Percentiles rank a stretch among this genome's conserved stretches.
phyloP scores from a whole-genome alignment of 2,797 vertebrate genomes.

The Microcaecilia unicolor region DNA sequence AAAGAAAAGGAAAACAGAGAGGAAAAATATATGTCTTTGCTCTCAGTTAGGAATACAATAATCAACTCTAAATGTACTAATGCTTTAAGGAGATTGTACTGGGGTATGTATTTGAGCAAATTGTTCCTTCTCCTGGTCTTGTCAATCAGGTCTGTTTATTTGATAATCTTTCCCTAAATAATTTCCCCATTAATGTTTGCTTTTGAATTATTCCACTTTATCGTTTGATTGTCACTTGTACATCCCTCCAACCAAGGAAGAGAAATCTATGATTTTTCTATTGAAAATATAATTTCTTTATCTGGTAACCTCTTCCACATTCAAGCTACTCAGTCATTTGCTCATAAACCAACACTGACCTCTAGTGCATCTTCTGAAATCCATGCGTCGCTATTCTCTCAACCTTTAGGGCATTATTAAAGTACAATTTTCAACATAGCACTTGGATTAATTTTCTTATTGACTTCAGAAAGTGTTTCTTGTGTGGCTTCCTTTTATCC shows the following conservation, averaged over 20 bases:
- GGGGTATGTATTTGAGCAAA: no score
- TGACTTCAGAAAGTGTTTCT: constrained; percentile 41
- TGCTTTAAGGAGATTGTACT: no score
- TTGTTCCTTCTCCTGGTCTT: background rate
- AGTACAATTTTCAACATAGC: constrained; percentile 36
- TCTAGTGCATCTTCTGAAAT: constrained; percentile 77
- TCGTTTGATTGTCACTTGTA: background rate
- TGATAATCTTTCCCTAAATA: constrained; percentile 5
- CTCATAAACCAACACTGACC: constrained; percentile 89
- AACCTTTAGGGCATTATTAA: constrained; percentile 51
- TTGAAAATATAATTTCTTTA: constrained; percentile 33
- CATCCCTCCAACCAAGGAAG: background rate
- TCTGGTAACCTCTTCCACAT: background rate
- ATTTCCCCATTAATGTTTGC: constrained; percentile 7
- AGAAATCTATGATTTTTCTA: background rate
- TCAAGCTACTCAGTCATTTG: constrained; percentile 26
- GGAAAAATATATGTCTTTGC: no score
- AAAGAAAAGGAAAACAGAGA: no score
- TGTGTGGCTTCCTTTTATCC: constrained; percentile 44
- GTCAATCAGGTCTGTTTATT: constrained; percentile 1
- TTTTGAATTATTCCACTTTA: constrained; percentile 12
- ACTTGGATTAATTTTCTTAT: constrained; percentile 50
- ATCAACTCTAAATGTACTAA: no score
- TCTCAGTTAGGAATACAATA: no score
- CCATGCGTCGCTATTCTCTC: constrained; percentile 39